Evolutionary conservation across 2,113 vertebrate genomes (phyloP).

Genomic region (Gallinago jamesoni): DNA sequence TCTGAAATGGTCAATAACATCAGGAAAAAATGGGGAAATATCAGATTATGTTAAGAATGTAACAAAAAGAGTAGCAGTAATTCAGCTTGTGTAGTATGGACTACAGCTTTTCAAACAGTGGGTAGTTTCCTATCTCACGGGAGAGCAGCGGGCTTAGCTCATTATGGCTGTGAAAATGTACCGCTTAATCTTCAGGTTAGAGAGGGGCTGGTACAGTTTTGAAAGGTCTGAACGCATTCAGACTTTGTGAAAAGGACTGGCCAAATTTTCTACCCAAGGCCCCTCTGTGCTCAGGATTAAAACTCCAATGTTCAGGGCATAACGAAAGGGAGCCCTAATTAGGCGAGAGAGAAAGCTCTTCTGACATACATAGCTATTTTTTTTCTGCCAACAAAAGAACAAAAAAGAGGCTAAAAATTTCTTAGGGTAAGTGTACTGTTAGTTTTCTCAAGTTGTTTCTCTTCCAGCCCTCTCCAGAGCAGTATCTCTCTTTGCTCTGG

Average conservation of each 20-base stretch:
- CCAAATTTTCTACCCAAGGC: constrained; percentile 47
- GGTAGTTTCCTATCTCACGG: constrained; percentile 19
- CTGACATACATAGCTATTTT: constrained; percentile 6
- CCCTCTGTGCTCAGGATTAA: constrained; percentile 50
- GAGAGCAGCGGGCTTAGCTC: neutral
- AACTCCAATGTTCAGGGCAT: constrained; percentile 23
- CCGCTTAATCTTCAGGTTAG: constrained; percentile 46
- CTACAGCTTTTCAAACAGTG: neutral
- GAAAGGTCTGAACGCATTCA: constrained; percentile 49
- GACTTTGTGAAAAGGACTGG: constrained; percentile 19
- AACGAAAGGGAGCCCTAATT: constrained; percentile 41
- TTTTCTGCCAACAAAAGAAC: neutral
- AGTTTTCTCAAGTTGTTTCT: constrained; percentile 14
- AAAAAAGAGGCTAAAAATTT: constrained; percentile 37
- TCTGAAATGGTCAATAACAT: neutral
- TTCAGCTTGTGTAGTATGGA: neutral
- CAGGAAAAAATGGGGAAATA: neutral
- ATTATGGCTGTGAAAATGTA: constrained; percentile 41
- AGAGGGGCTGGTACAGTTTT: constrained; percentile 24
- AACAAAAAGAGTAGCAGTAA: neutral
- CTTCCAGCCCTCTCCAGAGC: neutral
- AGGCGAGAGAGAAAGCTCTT: constrained; percentile 1
- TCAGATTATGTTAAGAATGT: constrained; percentile 13
- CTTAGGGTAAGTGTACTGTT: neutral
- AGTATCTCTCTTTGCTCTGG: neutral